phyloP scores from a whole-genome alignment of 2,888 invertebrate genomes.

The Seira sanloemensis region DNA sequence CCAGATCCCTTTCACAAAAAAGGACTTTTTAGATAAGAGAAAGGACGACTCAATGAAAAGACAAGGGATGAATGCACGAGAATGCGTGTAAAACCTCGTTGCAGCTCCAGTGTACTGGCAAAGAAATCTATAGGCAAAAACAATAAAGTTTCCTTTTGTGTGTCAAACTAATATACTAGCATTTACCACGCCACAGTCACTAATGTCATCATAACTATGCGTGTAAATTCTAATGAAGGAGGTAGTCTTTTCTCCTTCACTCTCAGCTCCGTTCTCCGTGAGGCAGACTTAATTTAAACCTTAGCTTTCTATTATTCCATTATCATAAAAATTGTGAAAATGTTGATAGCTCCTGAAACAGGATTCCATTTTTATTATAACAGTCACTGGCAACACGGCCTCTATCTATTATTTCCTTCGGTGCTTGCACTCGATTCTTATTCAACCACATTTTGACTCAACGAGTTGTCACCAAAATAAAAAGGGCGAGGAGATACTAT shows the following conservation, averaged over 20 bases:
- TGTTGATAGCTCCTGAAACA: neutral
- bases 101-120: neutral
- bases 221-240: neutral
- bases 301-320: neutral
- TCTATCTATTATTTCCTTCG: neutral
- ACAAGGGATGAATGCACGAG: neutral
- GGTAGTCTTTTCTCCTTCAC: too few relatives aligned
- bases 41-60: too few relatives aligned
- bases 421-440: neutral
- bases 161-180: constrained; percentile 47
- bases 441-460: neutral
- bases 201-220: constrained; percentile 52
- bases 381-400: neutral
- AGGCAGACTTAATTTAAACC: neutral
- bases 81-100: too few relatives aligned
- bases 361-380: neutral
- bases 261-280: too few relatives aligned
- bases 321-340: neutral
- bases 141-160: neutral
- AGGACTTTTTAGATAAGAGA: constrained; percentile 8
- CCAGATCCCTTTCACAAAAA: constrained; percentile 11
- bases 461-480: neutral
- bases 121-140: neutral
- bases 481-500: neutral
- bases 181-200: constrained; percentile 14